Evolutionary conservation across 2,797 vertebrate genomes (phyloP).

Genomic region (Orientallactaga sibirica): DNA sequence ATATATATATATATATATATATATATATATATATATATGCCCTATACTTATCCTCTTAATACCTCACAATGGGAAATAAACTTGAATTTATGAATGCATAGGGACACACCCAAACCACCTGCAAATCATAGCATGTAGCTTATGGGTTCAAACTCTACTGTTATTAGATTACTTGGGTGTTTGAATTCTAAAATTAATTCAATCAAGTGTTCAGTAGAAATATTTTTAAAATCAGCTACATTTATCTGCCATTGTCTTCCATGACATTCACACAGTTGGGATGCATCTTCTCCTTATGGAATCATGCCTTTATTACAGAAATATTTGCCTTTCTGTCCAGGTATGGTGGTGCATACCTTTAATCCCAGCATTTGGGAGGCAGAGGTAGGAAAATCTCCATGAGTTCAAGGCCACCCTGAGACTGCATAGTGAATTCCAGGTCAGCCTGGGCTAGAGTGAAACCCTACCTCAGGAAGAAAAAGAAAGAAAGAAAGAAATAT

Average conservation of each 20-base stretch:
- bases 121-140: background rate
- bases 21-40: too few species aligned
- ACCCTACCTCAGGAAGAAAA: too few species aligned
- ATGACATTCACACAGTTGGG: background rate
- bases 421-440: too few species aligned
- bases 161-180: background rate
- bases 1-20: too few species aligned
- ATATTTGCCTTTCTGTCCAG: background rate
- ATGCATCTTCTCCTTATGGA: background rate
- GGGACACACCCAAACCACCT: background rate
- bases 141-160: background rate
- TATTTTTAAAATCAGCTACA: slow-evolving; percentile 10
- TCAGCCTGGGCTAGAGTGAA: too few species aligned
- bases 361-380: too few species aligned
- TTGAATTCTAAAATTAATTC: slow-evolving; percentile 42
- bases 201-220: background rate
- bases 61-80: background rate
- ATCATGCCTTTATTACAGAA: background rate
- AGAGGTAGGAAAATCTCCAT: too few species aligned
- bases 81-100: background rate
- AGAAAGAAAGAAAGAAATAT: background rate
- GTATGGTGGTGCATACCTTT: too few species aligned
- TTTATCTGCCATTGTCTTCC: background rate
- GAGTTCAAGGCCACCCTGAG: too few species aligned
- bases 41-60: background rate